A percentile compares a stretch with the other conserved stretches of the same genome.
These are phyloP conservation scores for Eupithecia dodoneata DNA, from an alignment of 2,888 invertebrate species.

Conservation along the genomic window DNA sequence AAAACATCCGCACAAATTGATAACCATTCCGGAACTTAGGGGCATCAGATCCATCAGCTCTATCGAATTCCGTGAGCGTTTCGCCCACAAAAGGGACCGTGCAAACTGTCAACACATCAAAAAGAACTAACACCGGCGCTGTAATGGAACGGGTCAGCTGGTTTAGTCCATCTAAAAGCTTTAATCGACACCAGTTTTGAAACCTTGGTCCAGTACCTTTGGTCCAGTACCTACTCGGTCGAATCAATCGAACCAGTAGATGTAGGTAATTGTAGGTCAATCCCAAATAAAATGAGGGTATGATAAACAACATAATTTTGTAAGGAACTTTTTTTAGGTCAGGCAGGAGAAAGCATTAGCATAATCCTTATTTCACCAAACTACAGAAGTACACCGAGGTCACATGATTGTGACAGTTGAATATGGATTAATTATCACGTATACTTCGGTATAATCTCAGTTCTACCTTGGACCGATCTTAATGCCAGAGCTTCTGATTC, in stretches of 20 bases:
- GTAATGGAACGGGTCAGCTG: not conserved
- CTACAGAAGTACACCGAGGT: too few species aligned
- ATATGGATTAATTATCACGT: not conserved
- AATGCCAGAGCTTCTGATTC: not conserved
- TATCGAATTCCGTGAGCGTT: conserved; percentile 39
- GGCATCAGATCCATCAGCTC: conserved; percentile 33
- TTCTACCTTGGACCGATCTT: not conserved
- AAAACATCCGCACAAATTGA: conserved; percentile 34
- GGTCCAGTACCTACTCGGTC: not conserved
- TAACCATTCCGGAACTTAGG: conserved; percentile 31
- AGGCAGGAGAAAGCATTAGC: not conserved
- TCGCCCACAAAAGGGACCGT: conserved; percentile 34
- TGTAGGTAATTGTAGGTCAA: not conserved
- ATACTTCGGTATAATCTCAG: not conserved
- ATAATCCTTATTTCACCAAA: not conserved
- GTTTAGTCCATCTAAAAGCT: not conserved
- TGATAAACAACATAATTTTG: not conserved
- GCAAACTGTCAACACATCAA: conserved; percentile 43
- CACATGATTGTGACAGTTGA: not conserved
- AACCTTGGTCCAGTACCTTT: not conserved
- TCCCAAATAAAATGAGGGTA: not conserved
- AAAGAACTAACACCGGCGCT: conserved; percentile 35
- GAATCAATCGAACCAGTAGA: not conserved
- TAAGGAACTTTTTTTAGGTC: too few species aligned
- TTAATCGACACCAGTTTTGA: not conserved